phyloP scores from a whole-genome alignment of 2,888 invertebrate species.

The Cantharis nigra region DNA sequence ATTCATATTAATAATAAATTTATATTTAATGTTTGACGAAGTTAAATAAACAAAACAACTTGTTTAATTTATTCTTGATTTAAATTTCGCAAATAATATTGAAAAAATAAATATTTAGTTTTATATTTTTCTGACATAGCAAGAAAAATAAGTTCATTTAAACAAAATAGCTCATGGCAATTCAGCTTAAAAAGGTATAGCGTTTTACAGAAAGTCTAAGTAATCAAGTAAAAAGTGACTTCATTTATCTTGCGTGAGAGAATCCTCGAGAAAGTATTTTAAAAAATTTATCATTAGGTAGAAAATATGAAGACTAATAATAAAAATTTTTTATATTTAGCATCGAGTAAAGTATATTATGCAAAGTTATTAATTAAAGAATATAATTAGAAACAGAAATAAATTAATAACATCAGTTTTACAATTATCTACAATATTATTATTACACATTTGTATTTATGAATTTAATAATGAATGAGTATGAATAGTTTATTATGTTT shows the following conservation, averaged over 20 bases:
- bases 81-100: neutral
- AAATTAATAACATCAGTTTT: too few species aligned
- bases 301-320: neutral
- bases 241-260: neutral
- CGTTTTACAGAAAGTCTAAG: neutral
- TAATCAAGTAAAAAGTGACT: neutral
- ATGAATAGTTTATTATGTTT: too few species aligned
- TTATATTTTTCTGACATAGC: neutral
- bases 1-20: too few species aligned
- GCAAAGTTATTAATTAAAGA: neutral
- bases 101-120: neutral
- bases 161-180: constrained; percentile 1
- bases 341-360: neutral
- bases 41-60: too few species aligned
- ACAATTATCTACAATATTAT: neutral
- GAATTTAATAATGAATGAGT: too few species aligned
- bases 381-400: neutral
- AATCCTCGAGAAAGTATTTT: neutral
- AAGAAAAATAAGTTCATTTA: constrained; percentile 1
- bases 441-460: too few species aligned
- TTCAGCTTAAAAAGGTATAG: constrained; percentile 1
- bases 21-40: too few species aligned
- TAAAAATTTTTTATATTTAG: neutral
- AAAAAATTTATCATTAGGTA: neutral
- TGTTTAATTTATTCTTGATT: neutral